These are phyloP conservation scores for Galerucella nymphaeae DNA, from an alignment of 2,888 invertebrate genomes.

Conservation along the genomic window DNA sequence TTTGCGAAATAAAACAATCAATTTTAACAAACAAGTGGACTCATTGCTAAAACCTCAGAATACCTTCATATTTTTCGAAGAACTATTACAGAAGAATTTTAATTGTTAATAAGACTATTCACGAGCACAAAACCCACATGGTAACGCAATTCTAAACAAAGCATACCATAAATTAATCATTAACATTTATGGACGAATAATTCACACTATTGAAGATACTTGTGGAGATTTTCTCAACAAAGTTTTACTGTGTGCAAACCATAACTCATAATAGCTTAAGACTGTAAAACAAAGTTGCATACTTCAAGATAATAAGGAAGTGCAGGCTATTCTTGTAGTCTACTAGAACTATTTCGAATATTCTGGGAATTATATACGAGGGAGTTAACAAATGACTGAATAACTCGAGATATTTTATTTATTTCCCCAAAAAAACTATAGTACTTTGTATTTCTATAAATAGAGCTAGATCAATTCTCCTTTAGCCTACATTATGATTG, in stretches of 20 bases:
- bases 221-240: slow-evolving; percentile 37
- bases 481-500: no score
- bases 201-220: slow-evolving; percentile 49
- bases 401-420: neutral
- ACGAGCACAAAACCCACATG: slow-evolving; percentile 32
- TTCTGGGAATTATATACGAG: slow-evolving; percentile 9
- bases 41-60: no score
- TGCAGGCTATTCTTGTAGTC: slow-evolving; percentile 45
- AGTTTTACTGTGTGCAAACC: slow-evolving; percentile 38
- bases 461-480: no score
- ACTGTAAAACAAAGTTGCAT: slow-evolving; percentile 49
- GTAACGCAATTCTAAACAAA: slow-evolving; percentile 53
- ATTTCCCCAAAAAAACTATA: no score
- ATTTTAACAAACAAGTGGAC: no score
- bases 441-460: no score
- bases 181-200: slow-evolving; percentile 61
- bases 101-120: slow-evolving; percentile 22
- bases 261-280: slow-evolving; percentile 49
- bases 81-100: slow-evolving; percentile 21
- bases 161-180: slow-evolving; percentile 58
- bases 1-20: no score
- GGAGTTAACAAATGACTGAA: neutral
- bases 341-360: slow-evolving; percentile 15
- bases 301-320: slow-evolving; percentile 57
- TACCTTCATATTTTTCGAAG: neutral